Base-by-base conservation (phyloP, 2,888 invertebrate genomes). In the Lissocephala sabroskyi region DNA sequence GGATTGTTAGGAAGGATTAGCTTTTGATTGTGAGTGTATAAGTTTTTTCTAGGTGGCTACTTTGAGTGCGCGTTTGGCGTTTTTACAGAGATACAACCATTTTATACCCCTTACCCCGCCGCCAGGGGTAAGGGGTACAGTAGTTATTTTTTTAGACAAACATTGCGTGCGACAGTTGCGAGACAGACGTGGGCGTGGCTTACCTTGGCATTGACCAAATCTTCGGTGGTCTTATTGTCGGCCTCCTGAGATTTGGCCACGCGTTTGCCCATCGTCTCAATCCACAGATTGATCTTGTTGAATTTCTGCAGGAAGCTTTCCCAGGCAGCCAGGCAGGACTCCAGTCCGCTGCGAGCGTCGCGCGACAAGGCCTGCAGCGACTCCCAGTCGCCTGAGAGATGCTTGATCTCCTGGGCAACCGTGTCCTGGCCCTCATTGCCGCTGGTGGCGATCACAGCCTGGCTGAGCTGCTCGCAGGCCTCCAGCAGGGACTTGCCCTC, bases 371-470 rank as follows among this genome's bases (percentile, higher is more conserved):
- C 88, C 76, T 92, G 91, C 5, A 96, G 83, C 6, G 90, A 89
- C 78, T 95, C 93, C 93, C 94, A 94, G 71, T 95, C 95, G 10
- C 88, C 86, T 66, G 91, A 91, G 28, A 95, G 81, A 68, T 93
- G 92, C 56, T 92, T 91, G 5, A 93, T 90, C 82, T 96, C 95
- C 75, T 93, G 92, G 39, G 89, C 89, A 9, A 96, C 91, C 13
- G 87, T 87, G 56, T 95, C 94, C 81, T 93, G 92, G 3, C 95
- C 95, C 84, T 95, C 95, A 39, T 88, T 89, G 0, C 93, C 93
- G 2, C 94, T 93, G 0, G 91, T 91, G 65, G 90, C 87, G 59
- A 92, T 87, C 0, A 95, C 92, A 7, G 88, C 87, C 65, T 91
- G 89, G 56, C 94, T 94, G 0, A 92, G 84, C 67, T 91, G 89